Evolutionary conservation across 2,888 invertebrate species (phyloP), one percentile per base, ranked within the genome.

Genomic region (Apocheima hispidaria): DNA sequence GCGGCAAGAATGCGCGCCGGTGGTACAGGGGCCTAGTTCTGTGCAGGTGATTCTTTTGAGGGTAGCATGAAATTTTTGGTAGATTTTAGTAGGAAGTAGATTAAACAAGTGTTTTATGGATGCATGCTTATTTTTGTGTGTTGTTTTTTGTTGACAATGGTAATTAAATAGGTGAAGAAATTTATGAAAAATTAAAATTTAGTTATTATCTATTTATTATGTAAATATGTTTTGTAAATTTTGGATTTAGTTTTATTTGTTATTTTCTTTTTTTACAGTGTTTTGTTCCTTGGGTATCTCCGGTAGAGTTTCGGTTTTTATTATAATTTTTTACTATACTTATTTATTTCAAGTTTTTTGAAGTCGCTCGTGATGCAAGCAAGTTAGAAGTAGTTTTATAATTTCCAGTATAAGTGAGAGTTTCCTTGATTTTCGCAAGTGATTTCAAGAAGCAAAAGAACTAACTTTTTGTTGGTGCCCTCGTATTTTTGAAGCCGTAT

Each of bases 201-300:
- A n/a, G 6, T 52, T 54, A 51, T 41, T 33, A 33, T 56, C n/a
- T n/a, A 7, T n/a, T 14, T 52, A 14, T 14, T 58, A 28, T 52
- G 51, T 52, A 52, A 30, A 58, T 54, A 53, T 58, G 33, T 41
- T 68, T 63, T 60, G 59, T 70, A 68, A 68, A 72, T 68, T 70
- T 70, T 72, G 66, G 53, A 69, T 75, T 76, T 69, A 73, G 74
- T 80, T 26, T 77, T 73, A 81, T 76, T 73, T 81, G 73, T 76
- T 77, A 68, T 78, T 79, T 79, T 79, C 78, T 79, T 79, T 82
- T n/a, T 83, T 89, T 87, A 73, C 86, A 89, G 88, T 84, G 70
- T 81, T 82, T 82, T 88, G 84, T 83, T 81, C 80, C 72, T 86
- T 90, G 89, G 90, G 90, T 86, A 82, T 81, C 86, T 88, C 88